Evolutionary conservation across 2,888 invertebrate species (phyloP).

Genomic region (Drosophila pseudotalamancana): DNA sequence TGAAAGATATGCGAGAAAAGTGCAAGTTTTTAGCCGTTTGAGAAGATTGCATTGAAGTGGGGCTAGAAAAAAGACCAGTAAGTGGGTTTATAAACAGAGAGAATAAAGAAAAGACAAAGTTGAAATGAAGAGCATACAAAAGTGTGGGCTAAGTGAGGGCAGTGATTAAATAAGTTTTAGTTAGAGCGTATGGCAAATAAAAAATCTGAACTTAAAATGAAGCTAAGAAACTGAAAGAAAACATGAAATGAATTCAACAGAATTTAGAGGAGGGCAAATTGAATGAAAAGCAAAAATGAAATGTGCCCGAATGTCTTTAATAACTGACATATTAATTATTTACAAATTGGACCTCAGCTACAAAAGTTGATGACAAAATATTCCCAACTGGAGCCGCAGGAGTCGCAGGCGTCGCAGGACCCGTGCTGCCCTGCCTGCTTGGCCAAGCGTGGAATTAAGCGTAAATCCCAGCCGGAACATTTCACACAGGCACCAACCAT

Average conservation of each 20-base stretch:
- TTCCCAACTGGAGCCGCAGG: not conserved
- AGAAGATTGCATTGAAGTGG: not conserved
- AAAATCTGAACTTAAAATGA: not conserved
- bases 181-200: not conserved
- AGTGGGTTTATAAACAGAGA: slow-evolving; percentile 6
- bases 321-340: not conserved
- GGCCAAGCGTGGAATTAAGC: slow-evolving; percentile 14
- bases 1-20: slow-evolving; percentile 35
- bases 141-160: not conserved
- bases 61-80: not conserved
- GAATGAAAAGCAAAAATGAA: not conserved
- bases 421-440: no score
- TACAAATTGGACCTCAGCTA: slow-evolving; percentile 2
- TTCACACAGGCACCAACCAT: not conserved
- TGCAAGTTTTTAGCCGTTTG: slow-evolving; percentile 14
- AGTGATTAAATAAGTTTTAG: slow-evolving; percentile 10
- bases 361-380: slow-evolving; percentile 6
- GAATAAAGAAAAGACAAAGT: not conserved
- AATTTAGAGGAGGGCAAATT: not conserved
- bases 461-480: slow-evolving; percentile 13
- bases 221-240: not conserved
- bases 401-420: no score
- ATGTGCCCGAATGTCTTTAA: not conserved
- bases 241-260: not conserved
- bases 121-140: not conserved